Percentiles rank a stretch among this genome's conserved stretches.
Conservation (phyloP, 2,888 invertebrate species). For the Drosophila differens region DNA sequence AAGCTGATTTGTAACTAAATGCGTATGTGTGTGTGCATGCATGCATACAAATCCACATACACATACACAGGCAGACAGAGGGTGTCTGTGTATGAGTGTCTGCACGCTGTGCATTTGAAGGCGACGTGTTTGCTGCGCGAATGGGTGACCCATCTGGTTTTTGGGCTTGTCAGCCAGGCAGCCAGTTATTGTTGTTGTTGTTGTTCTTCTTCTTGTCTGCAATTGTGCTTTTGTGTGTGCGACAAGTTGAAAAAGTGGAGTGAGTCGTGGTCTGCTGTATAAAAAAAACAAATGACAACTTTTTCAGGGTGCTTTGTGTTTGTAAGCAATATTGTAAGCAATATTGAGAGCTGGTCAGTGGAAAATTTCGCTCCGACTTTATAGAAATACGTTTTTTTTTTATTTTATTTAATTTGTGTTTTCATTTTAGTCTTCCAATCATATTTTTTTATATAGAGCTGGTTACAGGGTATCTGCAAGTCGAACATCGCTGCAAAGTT, state of each 20-base stretch:
- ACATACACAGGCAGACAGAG: neutral
- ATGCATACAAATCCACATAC: neutral
- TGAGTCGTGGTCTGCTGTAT: constrained; percentile 13
- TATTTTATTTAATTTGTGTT: neutral
- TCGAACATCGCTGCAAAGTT: neutral
- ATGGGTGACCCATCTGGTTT: constrained; percentile 58
- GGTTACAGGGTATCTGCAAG: neutral
- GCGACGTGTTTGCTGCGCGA: constrained; percentile 42
- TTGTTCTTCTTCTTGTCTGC: constrained; percentile 34
- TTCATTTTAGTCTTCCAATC: neutral
- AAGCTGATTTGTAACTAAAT: constrained; percentile 36
- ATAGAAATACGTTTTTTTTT: neutral
- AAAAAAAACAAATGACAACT: constrained; percentile 12
- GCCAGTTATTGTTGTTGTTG: constrained; percentile 19
- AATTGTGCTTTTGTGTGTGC: constrained; percentile 49
- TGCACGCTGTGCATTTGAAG: constrained; percentile 22
- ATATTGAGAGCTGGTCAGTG: neutral
- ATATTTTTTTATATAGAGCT: neutral
- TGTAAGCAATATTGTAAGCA: neutral
- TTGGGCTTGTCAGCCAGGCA: constrained; percentile 39
- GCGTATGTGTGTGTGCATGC: neutral
- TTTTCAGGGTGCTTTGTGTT: neutral
- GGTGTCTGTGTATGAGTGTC: constrained; percentile 3
- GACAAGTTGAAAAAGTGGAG: constrained; percentile 39
- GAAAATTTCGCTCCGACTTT: neutral